Evolutionary conservation across 1,140 invertebrate genomes (phyloP).

Genomic region (Apis florea): DNA sequence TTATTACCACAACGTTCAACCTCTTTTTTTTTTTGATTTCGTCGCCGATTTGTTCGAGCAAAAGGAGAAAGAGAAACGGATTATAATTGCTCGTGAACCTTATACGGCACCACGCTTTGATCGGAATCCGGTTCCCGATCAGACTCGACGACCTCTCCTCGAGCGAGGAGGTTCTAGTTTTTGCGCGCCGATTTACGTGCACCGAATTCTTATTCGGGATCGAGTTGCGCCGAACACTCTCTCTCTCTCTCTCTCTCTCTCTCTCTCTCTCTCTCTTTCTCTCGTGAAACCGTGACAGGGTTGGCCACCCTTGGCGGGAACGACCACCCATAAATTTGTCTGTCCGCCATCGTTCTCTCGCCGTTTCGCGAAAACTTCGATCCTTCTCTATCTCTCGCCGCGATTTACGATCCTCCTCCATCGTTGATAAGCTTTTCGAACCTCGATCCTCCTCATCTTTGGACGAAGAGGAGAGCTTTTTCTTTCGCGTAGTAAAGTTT

Average conservation of each 20-base stretch:
- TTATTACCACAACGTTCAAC: too few species aligned
- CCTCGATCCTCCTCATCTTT: background rate
- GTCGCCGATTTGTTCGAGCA: background rate
- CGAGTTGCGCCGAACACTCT: slow-evolving; percentile 5
- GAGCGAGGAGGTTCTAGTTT: background rate
- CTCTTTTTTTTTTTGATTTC: too few species aligned
- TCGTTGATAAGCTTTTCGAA: slow-evolving; percentile 1
- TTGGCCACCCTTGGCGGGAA: background rate
- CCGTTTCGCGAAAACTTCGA: slow-evolving; percentile 8
- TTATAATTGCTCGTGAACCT: slow-evolving; percentile 35
- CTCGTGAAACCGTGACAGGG: slow-evolving; percentile 6
- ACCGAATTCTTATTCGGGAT: slow-evolving; percentile 28
- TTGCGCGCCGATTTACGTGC: background rate
- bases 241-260: too few species aligned
- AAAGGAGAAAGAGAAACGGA: background rate
- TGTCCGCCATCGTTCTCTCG: slow-evolving; percentile 12
- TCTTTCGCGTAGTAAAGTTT: background rate
- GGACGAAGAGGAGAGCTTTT: too few species aligned
- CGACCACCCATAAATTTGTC: slow-evolving; percentile 17
- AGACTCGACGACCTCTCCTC: background rate
- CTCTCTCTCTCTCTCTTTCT: too few species aligned
- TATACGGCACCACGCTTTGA: slow-evolving; percentile 21
- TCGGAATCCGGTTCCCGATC: slow-evolving; percentile 38
- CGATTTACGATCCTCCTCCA: slow-evolving; percentile 17
- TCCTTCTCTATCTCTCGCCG: background rate